Conservation (phyloP, 2,113 vertebrate genomes). For the Chionodraco myersi region DNA sequence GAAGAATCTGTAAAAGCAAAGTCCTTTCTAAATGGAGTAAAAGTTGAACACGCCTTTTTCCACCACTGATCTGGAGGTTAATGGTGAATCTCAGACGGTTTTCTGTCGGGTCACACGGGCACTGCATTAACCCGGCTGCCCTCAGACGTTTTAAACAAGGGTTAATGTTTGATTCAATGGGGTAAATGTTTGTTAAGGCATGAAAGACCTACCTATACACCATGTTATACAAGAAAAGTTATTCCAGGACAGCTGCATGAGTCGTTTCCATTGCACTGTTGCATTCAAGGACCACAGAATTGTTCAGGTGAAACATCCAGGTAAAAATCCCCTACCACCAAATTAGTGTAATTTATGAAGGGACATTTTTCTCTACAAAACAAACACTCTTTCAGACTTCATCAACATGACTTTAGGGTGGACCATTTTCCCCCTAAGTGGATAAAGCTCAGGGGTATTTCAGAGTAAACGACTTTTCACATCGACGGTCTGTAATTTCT, state of each 20-base stretch:
- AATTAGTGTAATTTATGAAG: conserved; percentile 35
- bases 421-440: conserved; percentile 25
- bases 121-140: conserved; percentile 39
- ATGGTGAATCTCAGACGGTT: conserved; percentile 16
- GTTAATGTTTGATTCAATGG: conserved; percentile 26
- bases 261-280: neutral
- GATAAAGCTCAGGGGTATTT: conserved; percentile 31
- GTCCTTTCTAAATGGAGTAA: neutral
- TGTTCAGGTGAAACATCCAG: conserved; percentile 24
- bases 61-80: conserved; percentile 11
- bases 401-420: conserved; percentile 34
- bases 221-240: conserved; percentile 18
- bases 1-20: neutral
- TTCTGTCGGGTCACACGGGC: neutral
- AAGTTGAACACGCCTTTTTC: conserved; percentile 5
- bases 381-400: conserved; percentile 35
- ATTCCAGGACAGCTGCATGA: conserved; percentile 5
- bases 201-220: conserved; percentile 6
- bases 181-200: neutral
- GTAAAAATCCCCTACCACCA: conserved; percentile 6
- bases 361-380: conserved; percentile 35
- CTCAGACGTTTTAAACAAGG: conserved; percentile 10
- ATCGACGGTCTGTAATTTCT: conserved; percentile 39
- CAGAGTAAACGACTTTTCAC: conserved; percentile 43
- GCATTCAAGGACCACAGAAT: conserved; percentile 6